These are phyloP conservation scores for Pitangus sulphuratus DNA, from an alignment of 2,797 vertebrate species.

Conservation along the genomic window DNA sequence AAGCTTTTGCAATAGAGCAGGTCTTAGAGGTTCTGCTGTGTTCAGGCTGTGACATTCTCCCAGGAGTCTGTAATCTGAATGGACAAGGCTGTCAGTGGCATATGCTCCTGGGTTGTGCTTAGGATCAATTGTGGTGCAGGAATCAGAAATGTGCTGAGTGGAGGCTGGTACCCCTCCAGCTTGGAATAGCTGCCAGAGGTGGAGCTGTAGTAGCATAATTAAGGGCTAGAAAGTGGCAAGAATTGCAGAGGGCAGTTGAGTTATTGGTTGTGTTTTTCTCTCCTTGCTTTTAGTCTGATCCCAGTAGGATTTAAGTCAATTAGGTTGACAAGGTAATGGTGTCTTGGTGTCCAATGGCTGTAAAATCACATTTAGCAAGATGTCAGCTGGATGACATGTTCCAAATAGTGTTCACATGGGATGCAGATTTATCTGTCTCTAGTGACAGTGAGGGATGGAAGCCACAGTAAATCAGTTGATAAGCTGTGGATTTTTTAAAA, in stretches of 20 bases:
- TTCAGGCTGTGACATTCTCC: not conserved
- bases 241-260: not conserved
- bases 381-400: not conserved
- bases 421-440: not conserved
- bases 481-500: not conserved
- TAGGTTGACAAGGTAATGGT: not conserved
- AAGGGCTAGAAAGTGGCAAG: not conserved
- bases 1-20: not conserved
- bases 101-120: not conserved
- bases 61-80: not conserved
- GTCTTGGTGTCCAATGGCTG: not conserved
- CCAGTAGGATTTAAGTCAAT: not conserved
- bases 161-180: not conserved
- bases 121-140: not conserved
- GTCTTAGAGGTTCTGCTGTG: not conserved
- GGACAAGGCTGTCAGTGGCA: not conserved
- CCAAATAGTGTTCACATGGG: not conserved
- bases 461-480: not conserved
- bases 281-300: not conserved
- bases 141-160: not conserved
- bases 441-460: not conserved
- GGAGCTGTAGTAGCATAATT: not conserved
- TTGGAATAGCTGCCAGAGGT: not conserved
- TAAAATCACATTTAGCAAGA: not conserved
- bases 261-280: not conserved